These are phyloP conservation scores for Drosophila pachea DNA, from an alignment of 1,140 invertebrate genomes.

Conservation along the genomic window DNA sequence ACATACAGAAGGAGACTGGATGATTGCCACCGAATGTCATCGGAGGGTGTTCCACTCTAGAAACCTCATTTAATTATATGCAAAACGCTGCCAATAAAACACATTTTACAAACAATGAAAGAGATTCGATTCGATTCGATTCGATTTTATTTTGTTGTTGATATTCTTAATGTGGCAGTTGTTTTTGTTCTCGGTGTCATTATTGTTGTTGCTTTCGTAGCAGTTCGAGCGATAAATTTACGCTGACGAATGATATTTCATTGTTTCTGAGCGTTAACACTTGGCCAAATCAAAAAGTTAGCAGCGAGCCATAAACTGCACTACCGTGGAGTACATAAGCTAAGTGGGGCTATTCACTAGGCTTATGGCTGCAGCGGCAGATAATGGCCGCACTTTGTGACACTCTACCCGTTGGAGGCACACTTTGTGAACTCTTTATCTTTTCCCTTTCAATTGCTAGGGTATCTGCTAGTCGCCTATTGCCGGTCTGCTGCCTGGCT, in stretches of 20 bases:
- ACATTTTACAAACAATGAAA: conserved; percentile 8
- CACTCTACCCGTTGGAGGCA: no score
- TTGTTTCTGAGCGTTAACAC: conserved; percentile 31
- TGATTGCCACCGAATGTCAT: conserved; percentile 43
- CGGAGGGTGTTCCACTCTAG: conserved; percentile 23
- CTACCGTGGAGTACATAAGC: background rate
- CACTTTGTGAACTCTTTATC: no score
- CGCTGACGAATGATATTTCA: conserved; percentile 41
- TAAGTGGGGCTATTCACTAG: no score
- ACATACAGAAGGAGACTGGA: conserved; percentile 47
- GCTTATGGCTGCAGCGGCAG: no score
- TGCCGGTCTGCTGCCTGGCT: conserved; percentile 14
- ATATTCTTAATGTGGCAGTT: no score
- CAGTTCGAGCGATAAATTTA: conserved; percentile 26
- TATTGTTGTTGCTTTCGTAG: background rate
- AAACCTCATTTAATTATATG: conserved; percentile 54
- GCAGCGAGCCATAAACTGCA: background rate
- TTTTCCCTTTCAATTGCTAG: conserved; percentile 1
- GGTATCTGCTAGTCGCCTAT: conserved; percentile 32
- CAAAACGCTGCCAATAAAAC: conserved; percentile 42
- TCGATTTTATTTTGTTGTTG: no score
- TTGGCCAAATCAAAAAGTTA: background rate
- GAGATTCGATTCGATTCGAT: no score
- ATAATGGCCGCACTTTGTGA: no score
- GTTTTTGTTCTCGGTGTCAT: no score